These are phyloP conservation scores for Cryptocephalus primarius DNA, from an alignment of 2,888 invertebrate species.

Conservation along the genomic window DNA sequence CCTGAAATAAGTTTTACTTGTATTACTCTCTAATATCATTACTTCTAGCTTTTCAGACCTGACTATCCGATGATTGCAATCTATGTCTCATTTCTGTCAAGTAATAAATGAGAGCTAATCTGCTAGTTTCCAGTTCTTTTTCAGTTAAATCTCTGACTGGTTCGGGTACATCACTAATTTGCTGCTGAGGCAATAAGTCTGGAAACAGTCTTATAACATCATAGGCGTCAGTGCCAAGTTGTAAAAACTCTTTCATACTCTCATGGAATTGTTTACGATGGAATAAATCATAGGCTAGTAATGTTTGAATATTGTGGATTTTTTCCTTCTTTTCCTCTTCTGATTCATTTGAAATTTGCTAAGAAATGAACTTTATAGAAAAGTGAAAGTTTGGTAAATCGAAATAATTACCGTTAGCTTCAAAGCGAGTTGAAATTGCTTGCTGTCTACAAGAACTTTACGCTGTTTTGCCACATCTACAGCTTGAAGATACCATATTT, in stretches of 20 bases:
- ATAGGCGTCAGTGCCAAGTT: slow-evolving; percentile 85
- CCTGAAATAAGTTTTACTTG: slow-evolving; percentile 13
- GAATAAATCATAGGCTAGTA: slow-evolving; percentile 86
- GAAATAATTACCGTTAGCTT: slow-evolving; percentile 65
- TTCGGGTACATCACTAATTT: slow-evolving; percentile 32
- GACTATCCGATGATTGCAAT: slow-evolving; percentile 36
- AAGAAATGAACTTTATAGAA: slow-evolving; percentile 20
- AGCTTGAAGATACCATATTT: slow-evolving; percentile 79
- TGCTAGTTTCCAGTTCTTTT: slow-evolving; percentile 76
- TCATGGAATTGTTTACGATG: slow-evolving; percentile 77
- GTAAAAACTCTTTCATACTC: slow-evolving; percentile 85
- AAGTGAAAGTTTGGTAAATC: not conserved
- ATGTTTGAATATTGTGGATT: slow-evolving; percentile 78
- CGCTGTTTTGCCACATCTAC: slow-evolving; percentile 77
- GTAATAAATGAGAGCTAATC: slow-evolving; percentile 82
- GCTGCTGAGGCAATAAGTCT: slow-evolving; percentile 50
- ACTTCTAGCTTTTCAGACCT: slow-evolving; percentile 16
- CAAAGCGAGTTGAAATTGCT: slow-evolving; percentile 89
- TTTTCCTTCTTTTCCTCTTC: slow-evolving; percentile 70
- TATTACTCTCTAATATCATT: too few species aligned
- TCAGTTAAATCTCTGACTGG: slow-evolving; percentile 55
- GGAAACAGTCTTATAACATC: slow-evolving; percentile 94
- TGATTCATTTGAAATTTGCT: slow-evolving; percentile 76
- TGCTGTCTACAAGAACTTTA: slow-evolving; percentile 70
- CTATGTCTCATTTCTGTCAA: slow-evolving; percentile 63